These are phyloP conservation scores for Phoenicopterus ruber DNA, from an alignment of 2,113 vertebrate genomes.

Conservation along the genomic window DNA sequence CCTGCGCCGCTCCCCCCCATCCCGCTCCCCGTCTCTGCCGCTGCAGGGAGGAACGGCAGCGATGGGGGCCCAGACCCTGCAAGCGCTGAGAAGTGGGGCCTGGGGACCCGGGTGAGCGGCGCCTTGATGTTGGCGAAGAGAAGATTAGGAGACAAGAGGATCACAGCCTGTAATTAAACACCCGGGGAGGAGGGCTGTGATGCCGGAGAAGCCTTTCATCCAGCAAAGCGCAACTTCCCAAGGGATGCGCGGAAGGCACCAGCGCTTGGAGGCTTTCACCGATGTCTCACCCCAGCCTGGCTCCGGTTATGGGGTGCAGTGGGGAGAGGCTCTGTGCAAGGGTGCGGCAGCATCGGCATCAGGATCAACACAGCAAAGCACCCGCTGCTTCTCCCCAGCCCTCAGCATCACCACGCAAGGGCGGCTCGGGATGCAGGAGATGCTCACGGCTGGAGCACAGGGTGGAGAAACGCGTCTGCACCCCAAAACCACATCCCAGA, in stretches of 20 bases:
- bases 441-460: fast-evolving
- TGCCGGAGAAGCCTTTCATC: not conserved
- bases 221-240: not conserved
- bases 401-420: fast-evolving
- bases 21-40: not conserved
- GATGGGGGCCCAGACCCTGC: not conserved
- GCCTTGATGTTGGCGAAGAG: not conserved
- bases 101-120: not conserved
- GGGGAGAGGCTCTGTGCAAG: not conserved
- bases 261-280: not conserved
- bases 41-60: fast-evolving
- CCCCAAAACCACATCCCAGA: fast-evolving
- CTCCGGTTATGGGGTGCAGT: fast-evolving
- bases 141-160: not conserved
- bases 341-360: fast-evolving
- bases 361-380: not conserved
- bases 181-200: not conserved
- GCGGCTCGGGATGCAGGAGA: not conserved
- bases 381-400: not conserved
- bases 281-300: not conserved
- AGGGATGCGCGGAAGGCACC: not conserved
- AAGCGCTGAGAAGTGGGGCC: fast-evolving
- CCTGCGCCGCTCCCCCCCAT: too few species aligned
- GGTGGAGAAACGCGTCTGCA: not conserved
- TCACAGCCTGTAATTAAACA: not conserved